Base-by-base conservation (phyloP, 2,797 vertebrate species). In the Gadopsis bispinosus region DNA sequence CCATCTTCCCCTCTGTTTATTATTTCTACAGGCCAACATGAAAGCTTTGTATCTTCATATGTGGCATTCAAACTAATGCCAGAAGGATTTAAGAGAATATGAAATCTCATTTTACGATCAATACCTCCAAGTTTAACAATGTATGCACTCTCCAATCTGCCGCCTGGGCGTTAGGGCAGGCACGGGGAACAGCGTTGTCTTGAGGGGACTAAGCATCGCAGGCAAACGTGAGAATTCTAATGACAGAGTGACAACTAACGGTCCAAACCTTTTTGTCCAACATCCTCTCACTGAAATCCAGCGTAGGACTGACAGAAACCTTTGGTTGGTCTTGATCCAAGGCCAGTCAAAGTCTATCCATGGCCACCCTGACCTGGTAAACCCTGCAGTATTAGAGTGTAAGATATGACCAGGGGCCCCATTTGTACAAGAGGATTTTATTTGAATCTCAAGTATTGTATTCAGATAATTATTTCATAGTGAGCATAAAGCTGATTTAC, bases 191-290 rank as follows among this genome's bases (percentile, higher is more conserved):
- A 94, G 94, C 92, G 91, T 91, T 91, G 92, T 94, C 93, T 94
- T 94, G 92, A 94, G 92, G 91, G 92, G 91, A 94, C 87, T 88
- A 94, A 94, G 93, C 93, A 94, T 95, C 85, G 85, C 92, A 94
- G 94, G 93, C 88, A 92, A 94, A 93, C 93, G 93, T 95, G 94
- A 95, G 94, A 95, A 95, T 94, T 94, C 94, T 94, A 94, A 95
- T 94, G 88, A 89, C 83, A 87, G 73, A 90, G 66, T 87, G 87
- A 92, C 61, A 73, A 86, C 81, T 90, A 90, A 89, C 61, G 71
- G 80, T 78, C 76, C 79, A 80, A 78, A 84, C 77, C 80, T 89
- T 83, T 86, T 74, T 86, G 59, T 85, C 79, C 80, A 82, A 87
- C 83, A 83, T 78, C 87, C 58, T 93, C 75, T 87, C 80, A 87